Evolutionary conservation across 2,888 invertebrate species (phyloP), one percentile per base, ranked within the genome.

Genomic region (Melikaiella ostensackeni): DNA sequence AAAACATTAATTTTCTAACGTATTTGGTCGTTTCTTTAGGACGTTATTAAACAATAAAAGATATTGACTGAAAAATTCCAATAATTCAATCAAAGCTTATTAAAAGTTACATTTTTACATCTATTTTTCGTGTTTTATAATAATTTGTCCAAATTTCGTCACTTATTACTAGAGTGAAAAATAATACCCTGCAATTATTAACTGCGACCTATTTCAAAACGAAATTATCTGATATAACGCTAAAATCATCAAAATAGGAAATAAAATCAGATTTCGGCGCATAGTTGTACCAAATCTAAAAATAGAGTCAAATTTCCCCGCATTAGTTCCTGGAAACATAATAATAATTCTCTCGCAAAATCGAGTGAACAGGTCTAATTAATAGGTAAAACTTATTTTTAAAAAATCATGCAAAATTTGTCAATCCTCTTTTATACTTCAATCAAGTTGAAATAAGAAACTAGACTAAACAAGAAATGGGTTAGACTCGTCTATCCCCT

Each of bases 221-320:
- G 4, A 66, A 66, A 66, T 24, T 46, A 27, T 21, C 21, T 21
- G 11, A 11, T 21, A 27, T 42, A 42, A 27, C 27, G 9, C 24
- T 24, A 24, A 46, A 66, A 27, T 42, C 30, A 66, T 42, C 1
- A 24, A 42, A 66, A 27, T 66, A 46, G 21, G 46, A 66, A 66
- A 66, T 46, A 46, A 66, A 66, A 66, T 66, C 46, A 66, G 24
- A 66, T 66, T 66, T 46, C 42, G 46, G n/a, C 30, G 30, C 46
- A 46, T 8, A 66, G 42, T 46, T 66, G 30, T 46, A 66, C 42
- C 27, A 46, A 27, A 46, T 24, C 66, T 66, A 66, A 66, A 46
- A 66, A 66, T 66, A 66, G 66, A 66, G 46, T 19, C 27, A 46
- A 66, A 66, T 66, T 66, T 66, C 19, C 2, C 66, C n/a, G 30